Evolutionary conservation across 2,888 invertebrate genomes (phyloP).

Genomic region (Amiota mariae): DNA sequence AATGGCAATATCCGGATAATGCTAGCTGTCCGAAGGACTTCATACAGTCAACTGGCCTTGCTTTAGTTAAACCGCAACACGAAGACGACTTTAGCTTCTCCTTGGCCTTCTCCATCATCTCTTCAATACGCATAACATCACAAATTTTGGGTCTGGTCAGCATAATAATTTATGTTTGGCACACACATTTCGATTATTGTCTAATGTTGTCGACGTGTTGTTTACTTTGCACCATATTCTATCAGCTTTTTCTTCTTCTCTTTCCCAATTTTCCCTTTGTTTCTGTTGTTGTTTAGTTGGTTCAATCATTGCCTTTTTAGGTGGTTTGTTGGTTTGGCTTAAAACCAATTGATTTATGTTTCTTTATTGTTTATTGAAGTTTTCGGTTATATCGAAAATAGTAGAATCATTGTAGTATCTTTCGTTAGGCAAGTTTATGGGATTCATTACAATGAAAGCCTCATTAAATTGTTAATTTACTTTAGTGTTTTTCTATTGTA

Average conservation of each 20-base stretch:
- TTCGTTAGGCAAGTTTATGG: neutral
- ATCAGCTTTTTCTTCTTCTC: neutral
- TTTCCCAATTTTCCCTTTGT: neutral
- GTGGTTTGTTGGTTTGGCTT: neutral
- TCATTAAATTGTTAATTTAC: constrained; percentile 9
- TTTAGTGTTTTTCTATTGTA: neutral
- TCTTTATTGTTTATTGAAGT: constrained; percentile 15
- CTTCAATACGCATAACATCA: too few relatives aligned
- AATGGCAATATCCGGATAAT: too few relatives aligned
- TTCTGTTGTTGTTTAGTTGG: neutral
- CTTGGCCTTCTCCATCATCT: too few relatives aligned
- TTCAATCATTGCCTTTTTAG: constrained; percentile 2
- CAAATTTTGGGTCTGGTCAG: too few relatives aligned
- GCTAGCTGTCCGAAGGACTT: too few relatives aligned
- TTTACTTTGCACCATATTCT: neutral
- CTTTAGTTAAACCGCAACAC: too few relatives aligned
- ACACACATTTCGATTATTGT: constrained; percentile 4
- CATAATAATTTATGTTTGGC: constrained; percentile 11
- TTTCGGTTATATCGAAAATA: neutral
- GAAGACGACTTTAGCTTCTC: too few relatives aligned
- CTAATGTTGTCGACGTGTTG: neutral
- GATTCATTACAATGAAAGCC: neutral
- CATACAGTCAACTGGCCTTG: too few relatives aligned
- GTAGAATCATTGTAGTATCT: neutral
- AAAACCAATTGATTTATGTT: constrained; percentile 28